Conservation (phyloP, 1,140 invertebrate species). For the Protaetia brevitarsis region DNA sequence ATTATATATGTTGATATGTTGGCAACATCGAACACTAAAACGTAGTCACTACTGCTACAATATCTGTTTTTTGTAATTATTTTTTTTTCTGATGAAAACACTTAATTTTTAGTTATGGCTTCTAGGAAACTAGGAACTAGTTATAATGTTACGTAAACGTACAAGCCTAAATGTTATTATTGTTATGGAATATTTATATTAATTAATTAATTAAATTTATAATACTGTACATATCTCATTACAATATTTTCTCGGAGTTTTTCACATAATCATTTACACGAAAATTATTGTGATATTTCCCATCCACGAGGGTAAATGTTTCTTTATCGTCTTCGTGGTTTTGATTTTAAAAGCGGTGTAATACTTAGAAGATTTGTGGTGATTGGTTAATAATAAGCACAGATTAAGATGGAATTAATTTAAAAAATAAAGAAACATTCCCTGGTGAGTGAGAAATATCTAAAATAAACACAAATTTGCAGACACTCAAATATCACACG, state of each 20-base stretch:
- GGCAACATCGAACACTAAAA: constrained; percentile 24
- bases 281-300: neutral
- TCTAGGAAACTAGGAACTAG: constrained; percentile 25
- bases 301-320: no score
- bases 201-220: constrained; percentile 22
- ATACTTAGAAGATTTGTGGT: no score
- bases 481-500: neutral
- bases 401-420: no score
- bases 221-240: constrained; percentile 24
- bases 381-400: no score
- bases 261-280: constrained; percentile 3
- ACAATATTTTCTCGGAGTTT: neutral
- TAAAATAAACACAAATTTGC: neutral
- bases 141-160: constrained; percentile 23
- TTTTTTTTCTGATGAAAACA: constrained; percentile 14
- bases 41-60: constrained; percentile 15
- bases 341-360: no score
- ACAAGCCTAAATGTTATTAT: constrained; percentile 24
- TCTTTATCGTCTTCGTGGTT: no score
- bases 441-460: neutral
- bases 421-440: no score
- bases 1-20: constrained; percentile 22
- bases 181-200: constrained; percentile 22
- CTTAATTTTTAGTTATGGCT: constrained; percentile 23
- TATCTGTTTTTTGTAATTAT: constrained; percentile 5